Percentiles rank a stretch among this genome's conserved stretches.
Evolutionary conservation across 2,113 vertebrate genomes (phyloP).

Genomic region (Pitta sordida): DNA sequence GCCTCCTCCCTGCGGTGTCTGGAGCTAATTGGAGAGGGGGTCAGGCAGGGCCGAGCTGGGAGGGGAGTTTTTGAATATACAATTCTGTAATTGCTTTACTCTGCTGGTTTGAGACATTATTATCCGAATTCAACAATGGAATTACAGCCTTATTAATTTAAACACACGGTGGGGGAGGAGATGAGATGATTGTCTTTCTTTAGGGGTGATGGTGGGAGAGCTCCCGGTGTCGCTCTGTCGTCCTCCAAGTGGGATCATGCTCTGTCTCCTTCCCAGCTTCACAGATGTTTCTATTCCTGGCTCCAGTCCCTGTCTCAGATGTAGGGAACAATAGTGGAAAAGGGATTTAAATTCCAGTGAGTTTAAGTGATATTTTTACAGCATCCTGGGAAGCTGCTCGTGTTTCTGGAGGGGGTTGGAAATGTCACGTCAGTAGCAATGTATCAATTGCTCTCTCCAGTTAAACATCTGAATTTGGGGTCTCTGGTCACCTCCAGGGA

Average conservation of each 20-base stretch:
- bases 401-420: neutral
- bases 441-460: neutral
- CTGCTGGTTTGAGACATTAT: neutral
- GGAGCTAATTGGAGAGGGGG: neutral
- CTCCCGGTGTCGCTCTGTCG: rapidly evolving
- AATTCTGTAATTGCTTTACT: neutral
- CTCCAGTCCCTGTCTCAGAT: neutral
- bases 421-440: rapidly evolving
- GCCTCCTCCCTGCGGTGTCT: neutral
- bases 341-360: neutral
- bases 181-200: neutral
- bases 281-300: neutral
- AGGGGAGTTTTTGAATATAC: neutral
- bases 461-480: rapidly evolving
- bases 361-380: neutral
- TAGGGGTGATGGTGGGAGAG: neutral
- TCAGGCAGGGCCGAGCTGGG: neutral
- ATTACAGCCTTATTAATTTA: neutral
- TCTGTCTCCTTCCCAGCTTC: neutral
- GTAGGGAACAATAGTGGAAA: neutral
- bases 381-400: neutral
- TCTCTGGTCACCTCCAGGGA: neutral
- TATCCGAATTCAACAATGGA: neutral
- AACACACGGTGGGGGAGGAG: neutral
- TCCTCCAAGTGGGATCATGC: rapidly evolving